phyloP scores from a whole-genome alignment of 2,113 vertebrate species.

The Furnarius figulus region DNA sequence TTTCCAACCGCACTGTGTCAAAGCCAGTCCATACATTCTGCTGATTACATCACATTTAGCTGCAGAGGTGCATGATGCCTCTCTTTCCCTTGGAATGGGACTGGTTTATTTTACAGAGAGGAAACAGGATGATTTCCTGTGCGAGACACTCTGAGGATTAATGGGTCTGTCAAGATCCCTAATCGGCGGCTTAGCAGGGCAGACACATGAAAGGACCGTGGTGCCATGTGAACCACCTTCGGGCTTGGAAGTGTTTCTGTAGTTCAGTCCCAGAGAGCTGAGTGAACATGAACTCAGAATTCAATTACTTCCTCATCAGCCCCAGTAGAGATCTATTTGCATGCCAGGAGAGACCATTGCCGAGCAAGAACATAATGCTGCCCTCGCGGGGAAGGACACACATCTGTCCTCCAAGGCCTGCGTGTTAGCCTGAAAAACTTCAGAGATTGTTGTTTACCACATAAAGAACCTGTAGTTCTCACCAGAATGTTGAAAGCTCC shows the following conservation, averaged over 20 bases:
- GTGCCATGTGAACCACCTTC: constrained; percentile 8
- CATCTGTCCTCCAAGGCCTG: not conserved
- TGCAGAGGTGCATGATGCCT: not conserved
- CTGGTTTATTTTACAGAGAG: not conserved
- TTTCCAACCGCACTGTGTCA: not conserved
- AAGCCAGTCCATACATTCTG: not conserved
- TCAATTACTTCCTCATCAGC: not conserved
- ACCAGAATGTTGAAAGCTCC: not conserved
- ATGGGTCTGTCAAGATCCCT: not conserved
- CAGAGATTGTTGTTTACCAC: not conserved
- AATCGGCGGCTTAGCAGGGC: not conserved
- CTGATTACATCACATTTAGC: not conserved
- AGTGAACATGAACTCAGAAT: not conserved
- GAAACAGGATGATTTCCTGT: not conserved
- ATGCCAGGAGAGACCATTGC: not conserved
- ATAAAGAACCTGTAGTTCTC: not conserved
- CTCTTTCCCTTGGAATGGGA: not conserved
- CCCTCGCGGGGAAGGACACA: accelerated
- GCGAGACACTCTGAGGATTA: not conserved
- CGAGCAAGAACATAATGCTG: not conserved
- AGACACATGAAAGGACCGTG: not conserved
- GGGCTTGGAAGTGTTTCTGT: not conserved
- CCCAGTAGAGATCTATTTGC: not conserved
- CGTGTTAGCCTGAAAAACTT: not conserved
- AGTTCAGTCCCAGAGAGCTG: not conserved